These are phyloP conservation scores for Drosophila setifemur DNA, from an alignment of 1,140 invertebrate genomes.

Conservation along the genomic window DNA sequence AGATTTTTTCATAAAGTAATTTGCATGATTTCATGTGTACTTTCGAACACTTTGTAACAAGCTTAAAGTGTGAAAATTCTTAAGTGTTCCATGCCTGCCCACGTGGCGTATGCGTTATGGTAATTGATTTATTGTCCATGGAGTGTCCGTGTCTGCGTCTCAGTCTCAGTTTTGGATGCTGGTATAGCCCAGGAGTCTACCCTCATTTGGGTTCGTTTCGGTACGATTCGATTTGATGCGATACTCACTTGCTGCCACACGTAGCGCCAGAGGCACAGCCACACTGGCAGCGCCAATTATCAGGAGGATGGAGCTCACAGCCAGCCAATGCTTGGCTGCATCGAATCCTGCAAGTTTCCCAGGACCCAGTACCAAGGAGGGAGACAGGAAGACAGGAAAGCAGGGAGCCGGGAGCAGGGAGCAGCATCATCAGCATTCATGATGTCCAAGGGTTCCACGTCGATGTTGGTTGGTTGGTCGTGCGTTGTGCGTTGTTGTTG, in stretches of 20 bases:
- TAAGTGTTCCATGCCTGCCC: neutral
- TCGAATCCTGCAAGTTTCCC: constrained; percentile 82
- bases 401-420: neutral
- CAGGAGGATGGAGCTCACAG: constrained; percentile 86
- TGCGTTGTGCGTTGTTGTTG: no score
- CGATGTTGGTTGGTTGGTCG: no score
- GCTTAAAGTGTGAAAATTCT: constrained; percentile 46
- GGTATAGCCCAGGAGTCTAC: neutral
- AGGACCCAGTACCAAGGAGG: neutral
- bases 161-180: neutral
- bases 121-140: constrained; percentile 80
- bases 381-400: neutral
- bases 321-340: constrained; percentile 86
- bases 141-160: neutral
- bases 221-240: constrained; percentile 7
- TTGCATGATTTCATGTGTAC: no score
- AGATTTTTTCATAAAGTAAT: no score
- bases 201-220: neutral
- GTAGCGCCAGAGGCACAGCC: constrained; percentile 86
- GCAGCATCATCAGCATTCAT: constrained; percentile 60
- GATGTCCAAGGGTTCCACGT: constrained; percentile 48
- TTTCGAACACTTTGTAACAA: no score
- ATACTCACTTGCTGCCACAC: constrained; percentile 84
- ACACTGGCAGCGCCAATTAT: constrained; percentile 87
- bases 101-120: constrained; percentile 73